Base-by-base conservation (phyloP, 1,140 invertebrate species). In the Danaus melanippus region DNA sequence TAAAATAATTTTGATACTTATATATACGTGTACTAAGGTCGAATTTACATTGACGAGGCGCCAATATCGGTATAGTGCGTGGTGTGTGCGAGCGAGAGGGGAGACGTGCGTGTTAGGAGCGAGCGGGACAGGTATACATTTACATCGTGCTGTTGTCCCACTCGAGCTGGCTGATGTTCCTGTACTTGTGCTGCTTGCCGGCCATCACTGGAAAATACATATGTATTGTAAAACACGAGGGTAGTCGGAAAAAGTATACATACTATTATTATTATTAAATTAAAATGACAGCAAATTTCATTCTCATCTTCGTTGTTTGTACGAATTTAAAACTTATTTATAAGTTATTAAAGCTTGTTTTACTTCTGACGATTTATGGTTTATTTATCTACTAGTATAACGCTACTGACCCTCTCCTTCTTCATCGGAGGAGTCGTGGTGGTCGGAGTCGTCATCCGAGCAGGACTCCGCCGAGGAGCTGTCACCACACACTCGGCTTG, bases 141-240 rank as follows among this genome's bases (percentile, higher is more conserved):
- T 91, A 91, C 89, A 92, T 92, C 54, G 90, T 92, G 78, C 90
- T 90, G 86, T 91, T 90, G 76, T 92, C 91, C 91, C 91, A 92
- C 81, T 92, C 91, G 50, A 92, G 84, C 76, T 92, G 91, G 74
- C 90, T 91, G 64, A 92, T 90, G 79, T 92, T 91, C 62, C 90
- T 88, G 76, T 92, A 92, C 63, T 91, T 90, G 76, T 88, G 85
- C 65, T 85, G 84, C 65, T 87, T 88, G 69, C 80, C 82, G 12
- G 81, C 67, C 48, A 81, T 68, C 54, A 84, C 86, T 88, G 74
- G 4, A 60, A 54, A 32, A 4, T 32, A 8, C 0, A 39, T 46
- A 8, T 15, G 11, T 10, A 12, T 7, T 46, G 6, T 9, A 46
- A 1, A 11, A 8, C 0, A 6, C 1, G 46, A 8, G 6, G 46